These are phyloP conservation scores for Hydractinia echinata DNA, from an alignment of 30 jellyfish, hydroid and myxozoan species.

Conservation along the genomic window DNA sequence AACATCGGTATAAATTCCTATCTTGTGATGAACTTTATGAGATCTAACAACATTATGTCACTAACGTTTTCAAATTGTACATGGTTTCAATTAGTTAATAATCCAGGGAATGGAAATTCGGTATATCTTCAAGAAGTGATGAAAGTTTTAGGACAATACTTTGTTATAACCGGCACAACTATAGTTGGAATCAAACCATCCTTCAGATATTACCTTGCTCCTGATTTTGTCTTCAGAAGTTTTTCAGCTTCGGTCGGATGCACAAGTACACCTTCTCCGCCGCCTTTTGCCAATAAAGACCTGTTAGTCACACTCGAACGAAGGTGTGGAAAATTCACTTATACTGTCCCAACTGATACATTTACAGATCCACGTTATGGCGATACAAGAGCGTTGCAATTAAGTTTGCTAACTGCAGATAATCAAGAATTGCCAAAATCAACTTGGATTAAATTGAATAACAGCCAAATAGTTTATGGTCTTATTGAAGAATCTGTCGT, in stretches of 20 bases:
- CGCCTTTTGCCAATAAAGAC: slow-evolving; percentile 42
- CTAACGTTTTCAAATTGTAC: slow-evolving; percentile 54
- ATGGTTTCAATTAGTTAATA: slow-evolving; percentile 39
- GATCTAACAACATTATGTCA: slow-evolving; percentile 1
- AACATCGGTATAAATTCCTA: neutral
- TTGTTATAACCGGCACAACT: slow-evolving; percentile 44
- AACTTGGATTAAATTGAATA: slow-evolving; percentile 57
- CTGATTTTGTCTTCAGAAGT: slow-evolving; percentile 43
- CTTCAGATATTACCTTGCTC: slow-evolving; percentile 38
- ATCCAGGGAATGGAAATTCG: slow-evolving; percentile 14
- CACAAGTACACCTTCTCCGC: slow-evolving; percentile 33
- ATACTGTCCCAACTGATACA: slow-evolving; percentile 57
- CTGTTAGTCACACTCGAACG: slow-evolving; percentile 23
- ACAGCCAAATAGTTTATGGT: slow-evolving; percentile 49
- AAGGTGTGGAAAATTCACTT: slow-evolving; percentile 44
- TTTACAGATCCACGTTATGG: slow-evolving; percentile 89
- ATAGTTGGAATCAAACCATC: slow-evolving; percentile 31
- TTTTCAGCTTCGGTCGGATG: slow-evolving; percentile 38
- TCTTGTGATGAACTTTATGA: neutral
- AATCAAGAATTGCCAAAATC: slow-evolving; percentile 33
- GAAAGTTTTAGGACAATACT: slow-evolving; percentile 28
- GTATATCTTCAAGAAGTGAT: slow-evolving; percentile 46
- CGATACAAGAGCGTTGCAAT: slow-evolving; percentile 47
- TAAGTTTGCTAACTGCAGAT: slow-evolving; percentile 20
- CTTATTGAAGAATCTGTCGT: slow-evolving; percentile 51